phyloP scores from a whole-genome alignment of 2,888 invertebrate genomes.

The Cephus rjabovi region DNA sequence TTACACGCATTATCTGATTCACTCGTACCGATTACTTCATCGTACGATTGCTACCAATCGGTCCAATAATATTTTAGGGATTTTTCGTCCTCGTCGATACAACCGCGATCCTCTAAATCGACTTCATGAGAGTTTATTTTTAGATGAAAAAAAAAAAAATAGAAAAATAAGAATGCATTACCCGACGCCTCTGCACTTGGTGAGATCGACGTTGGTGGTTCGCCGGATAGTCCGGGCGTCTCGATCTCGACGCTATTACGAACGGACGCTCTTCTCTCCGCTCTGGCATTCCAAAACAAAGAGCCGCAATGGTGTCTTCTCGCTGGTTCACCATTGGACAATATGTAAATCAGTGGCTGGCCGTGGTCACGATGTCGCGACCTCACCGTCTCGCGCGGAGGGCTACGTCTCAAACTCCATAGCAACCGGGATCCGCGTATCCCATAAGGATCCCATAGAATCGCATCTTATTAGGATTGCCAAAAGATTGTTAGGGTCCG shows the following conservation, averaged over 20 bases:
- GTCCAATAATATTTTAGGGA: background rate
- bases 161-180: constrained; percentile 57
- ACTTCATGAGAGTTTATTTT: background rate
- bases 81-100: background rate
- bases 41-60: background rate
- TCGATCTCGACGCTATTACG: constrained; percentile 60
- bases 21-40: too few relatives aligned
- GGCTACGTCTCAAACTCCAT: constrained; percentile 44
- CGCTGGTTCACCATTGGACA: constrained; percentile 61
- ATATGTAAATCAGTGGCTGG: constrained; percentile 67
- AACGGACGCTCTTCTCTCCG: constrained; percentile 33
- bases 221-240: constrained; percentile 50
- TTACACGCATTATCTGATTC: background rate
- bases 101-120: background rate
- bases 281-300: constrained; percentile 65
- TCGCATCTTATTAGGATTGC: background rate
- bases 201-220: constrained; percentile 65
- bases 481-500: background rate
- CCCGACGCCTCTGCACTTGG: constrained; percentile 44
- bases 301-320: constrained; percentile 46
- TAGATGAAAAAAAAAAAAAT: background rate
- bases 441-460: background rate
- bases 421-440: constrained; percentile 2
- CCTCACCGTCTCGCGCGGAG: constrained; percentile 53
- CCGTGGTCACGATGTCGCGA: constrained; percentile 67